Evolutionary conservation across 2,888 invertebrate species (phyloP).

Genomic region (Meganola albula): DNA sequence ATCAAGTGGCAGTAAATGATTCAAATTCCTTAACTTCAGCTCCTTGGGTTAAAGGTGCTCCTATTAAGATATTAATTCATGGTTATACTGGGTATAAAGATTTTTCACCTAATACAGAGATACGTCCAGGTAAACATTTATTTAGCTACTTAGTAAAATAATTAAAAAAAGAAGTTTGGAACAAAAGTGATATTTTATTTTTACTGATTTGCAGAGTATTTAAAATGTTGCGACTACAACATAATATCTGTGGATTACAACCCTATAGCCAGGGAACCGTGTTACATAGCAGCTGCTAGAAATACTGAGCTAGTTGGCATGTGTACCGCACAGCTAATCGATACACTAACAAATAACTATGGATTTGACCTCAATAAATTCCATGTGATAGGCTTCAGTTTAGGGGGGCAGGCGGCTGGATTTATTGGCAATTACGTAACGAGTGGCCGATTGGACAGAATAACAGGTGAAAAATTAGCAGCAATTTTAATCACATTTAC

Average conservation of each 20-base stretch:
- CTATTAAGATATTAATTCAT: conserved; percentile 78
- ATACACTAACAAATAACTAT: conserved; percentile 58
- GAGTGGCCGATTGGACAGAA: conserved; percentile 61
- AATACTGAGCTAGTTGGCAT: conserved; percentile 79
- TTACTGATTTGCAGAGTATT: conserved; percentile 57
- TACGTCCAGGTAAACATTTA: conserved; percentile 71
- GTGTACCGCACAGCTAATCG: conserved; percentile 78
- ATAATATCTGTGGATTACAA: conserved; percentile 80
- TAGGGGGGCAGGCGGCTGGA: conserved; percentile 80
- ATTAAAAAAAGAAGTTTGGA: no score
- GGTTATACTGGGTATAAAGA: conserved; percentile 80
- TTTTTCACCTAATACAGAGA: conserved; percentile 77
- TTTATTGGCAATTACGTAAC: conserved; percentile 64
- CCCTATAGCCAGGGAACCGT: conserved; percentile 75
- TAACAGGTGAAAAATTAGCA: conserved; percentile 77
- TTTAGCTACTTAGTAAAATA: not conserved
- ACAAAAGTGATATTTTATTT: not conserved
- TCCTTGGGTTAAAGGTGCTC: conserved; percentile 61
- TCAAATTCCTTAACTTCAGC: conserved; percentile 51
- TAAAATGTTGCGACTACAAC: conserved; percentile 76
- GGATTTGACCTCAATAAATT: conserved; percentile 61
- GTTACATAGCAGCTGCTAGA: conserved; percentile 76
- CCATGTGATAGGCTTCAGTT: conserved; percentile 81
- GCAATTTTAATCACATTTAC: no score
- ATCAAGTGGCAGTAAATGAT: conserved; percentile 55